Conservation (phyloP, 2,113 vertebrate genomes). For the Stegastes partitus region DNA sequence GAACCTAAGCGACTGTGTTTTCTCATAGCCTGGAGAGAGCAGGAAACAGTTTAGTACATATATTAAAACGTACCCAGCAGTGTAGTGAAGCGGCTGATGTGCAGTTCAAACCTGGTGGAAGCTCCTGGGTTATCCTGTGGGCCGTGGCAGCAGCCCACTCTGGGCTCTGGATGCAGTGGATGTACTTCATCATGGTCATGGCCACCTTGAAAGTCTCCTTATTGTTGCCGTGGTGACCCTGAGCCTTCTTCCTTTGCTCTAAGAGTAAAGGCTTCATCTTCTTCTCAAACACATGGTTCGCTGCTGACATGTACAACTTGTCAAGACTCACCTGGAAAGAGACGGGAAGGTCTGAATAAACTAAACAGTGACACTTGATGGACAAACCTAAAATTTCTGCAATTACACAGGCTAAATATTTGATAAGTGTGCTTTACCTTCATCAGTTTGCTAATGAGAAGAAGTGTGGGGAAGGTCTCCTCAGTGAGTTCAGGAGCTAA, state of each 20-base stretch:
- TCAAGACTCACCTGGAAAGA: slow-evolving; percentile 90
- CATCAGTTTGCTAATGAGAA: slow-evolving; percentile 95
- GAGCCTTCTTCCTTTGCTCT: slow-evolving; percentile 80
- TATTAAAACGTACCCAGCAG: not conserved
- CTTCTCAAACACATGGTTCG: slow-evolving; percentile 90
- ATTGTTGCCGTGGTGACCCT: slow-evolving; percentile 66
- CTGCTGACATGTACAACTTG: slow-evolving; percentile 91
- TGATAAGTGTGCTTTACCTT: slow-evolving; percentile 85
- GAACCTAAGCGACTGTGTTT: slow-evolving; percentile 90
- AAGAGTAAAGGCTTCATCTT: slow-evolving; percentile 91
- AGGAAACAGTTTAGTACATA: slow-evolving; percentile 1
- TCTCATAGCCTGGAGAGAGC: slow-evolving; percentile 87
- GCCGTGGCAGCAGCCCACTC: slow-evolving; percentile 94
- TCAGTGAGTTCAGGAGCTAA: slow-evolving; percentile 93
- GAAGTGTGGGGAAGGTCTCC: slow-evolving; percentile 92
- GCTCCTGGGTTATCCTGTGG: slow-evolving; percentile 92
- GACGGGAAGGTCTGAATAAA: not conserved
- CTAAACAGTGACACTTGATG: not conserved
- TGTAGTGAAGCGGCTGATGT: not conserved
- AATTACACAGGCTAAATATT: not conserved
- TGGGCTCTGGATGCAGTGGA: slow-evolving; percentile 90
- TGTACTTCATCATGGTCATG: slow-evolving; percentile 88
- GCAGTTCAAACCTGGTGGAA: slow-evolving; percentile 88
- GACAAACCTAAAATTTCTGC: not conserved
- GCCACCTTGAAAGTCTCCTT: slow-evolving; percentile 86